Evolutionary conservation across 1,140 invertebrate species (phyloP), one percentile per base, ranked within the genome.

Genomic region (Anastrepha obliqua): DNA sequence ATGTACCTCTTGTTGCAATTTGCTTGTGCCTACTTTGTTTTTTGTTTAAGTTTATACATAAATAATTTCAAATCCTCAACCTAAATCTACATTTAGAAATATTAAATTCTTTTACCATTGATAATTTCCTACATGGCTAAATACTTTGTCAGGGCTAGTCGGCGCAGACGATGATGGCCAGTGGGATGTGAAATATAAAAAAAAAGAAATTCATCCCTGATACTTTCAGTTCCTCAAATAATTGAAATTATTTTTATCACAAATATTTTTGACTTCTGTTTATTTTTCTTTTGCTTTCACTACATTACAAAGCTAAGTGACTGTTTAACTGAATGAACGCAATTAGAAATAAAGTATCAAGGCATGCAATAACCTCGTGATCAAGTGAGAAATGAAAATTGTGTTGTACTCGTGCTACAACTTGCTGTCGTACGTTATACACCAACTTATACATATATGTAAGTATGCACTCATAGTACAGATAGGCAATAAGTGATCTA

Each of bases 121-220:
- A 74, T 74, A 74, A 74, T 74, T 74, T 74, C n/a, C 70, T 9
- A 74, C 70, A 74, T 7, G 44, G 13, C 47, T 74, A 74, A 74
- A n/a, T 74, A 51, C 13, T 74, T 74, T 15, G 70, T 20, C 70
- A 74, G 15, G 70, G 70, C 70, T 74, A 74, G 47, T 3, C 70
- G 70, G 17, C 70, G 70, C 65, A 67, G 65, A 67, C 20, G 39
- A 67, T 67, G 65, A 67, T 67, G 65, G 29, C 39, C 65, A 67
- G 39, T 74, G 39, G 44, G 70, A 11, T 29, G 42, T 47, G 15
- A 74, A 74, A 74, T 74, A 47, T 74, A 13, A 47, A 51, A 70
- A 29, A 47, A 15, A 17, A 11, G 7, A 74, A 47, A 74, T 51
- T 2, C 15, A 29, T 47, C 44, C 11, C 44, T 42, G 70, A 74